phyloP scores from a whole-genome alignment of 2,888 invertebrate genomes.

The Drosophila mercatorum region DNA sequence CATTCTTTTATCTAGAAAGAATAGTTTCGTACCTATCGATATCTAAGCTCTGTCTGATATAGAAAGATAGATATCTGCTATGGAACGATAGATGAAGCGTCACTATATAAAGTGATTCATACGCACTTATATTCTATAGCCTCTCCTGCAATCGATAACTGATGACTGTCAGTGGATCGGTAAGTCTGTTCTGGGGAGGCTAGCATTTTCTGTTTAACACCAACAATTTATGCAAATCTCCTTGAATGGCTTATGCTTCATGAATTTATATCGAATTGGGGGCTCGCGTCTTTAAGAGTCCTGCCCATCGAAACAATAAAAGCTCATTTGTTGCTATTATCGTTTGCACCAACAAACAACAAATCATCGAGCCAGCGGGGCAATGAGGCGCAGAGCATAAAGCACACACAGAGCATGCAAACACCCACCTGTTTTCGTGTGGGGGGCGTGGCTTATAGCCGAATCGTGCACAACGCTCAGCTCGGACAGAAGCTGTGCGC shows the following conservation, averaged over 20 bases:
- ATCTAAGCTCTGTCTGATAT: too few relatives aligned
- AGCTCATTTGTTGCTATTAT: constrained; percentile 81
- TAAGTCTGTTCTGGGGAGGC: neutral
- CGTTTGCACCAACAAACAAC: constrained; percentile 79
- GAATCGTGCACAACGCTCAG: constrained; percentile 55
- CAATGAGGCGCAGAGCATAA: constrained; percentile 32
- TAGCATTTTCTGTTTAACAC: neutral
- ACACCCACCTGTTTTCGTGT: constrained; percentile 9
- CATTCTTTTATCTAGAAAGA: neutral
- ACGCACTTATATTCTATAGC: neutral
- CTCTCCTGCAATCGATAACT: neutral
- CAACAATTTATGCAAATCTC: constrained; percentile 74
- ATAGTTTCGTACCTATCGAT: neutral
- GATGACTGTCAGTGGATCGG: neutral
- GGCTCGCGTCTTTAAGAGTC: constrained; percentile 61
- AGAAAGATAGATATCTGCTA: too few relatives aligned
- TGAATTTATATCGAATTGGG: constrained; percentile 78
- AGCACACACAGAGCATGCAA: constrained; percentile 2
- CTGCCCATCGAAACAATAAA: constrained; percentile 71
- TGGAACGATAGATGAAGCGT: too few relatives aligned
- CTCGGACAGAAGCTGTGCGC: constrained; percentile 57
- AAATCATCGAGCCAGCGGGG: constrained; percentile 65
- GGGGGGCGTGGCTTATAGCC: constrained; percentile 32
- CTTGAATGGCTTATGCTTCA: constrained; percentile 78
- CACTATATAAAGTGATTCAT: too few relatives aligned